Conservation (phyloP, 2,797 vertebrate species). For the Cyclopterus lumpus region DNA sequence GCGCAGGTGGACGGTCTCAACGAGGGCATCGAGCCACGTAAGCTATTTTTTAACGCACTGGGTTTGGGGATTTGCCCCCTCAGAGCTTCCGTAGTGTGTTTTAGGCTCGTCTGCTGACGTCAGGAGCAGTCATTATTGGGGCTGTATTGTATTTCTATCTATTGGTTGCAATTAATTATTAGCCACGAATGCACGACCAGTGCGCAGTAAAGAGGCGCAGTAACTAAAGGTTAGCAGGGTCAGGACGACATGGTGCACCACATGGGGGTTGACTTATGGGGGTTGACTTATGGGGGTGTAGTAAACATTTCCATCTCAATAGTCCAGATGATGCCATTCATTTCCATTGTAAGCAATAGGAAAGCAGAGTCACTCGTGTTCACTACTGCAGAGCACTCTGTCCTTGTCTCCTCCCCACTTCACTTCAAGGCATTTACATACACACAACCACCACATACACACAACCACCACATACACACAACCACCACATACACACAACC, state of each 20-base stretch:
- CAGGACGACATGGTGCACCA: neutral
- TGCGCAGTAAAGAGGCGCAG: neutral
- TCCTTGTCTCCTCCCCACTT: slow-evolving; percentile 2
- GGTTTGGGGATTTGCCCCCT: slow-evolving; percentile 22
- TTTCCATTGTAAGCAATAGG: slow-evolving; percentile 39
- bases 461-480: neutral
- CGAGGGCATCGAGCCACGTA: slow-evolving; percentile 89
- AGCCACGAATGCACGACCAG: neutral
- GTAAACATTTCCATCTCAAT: slow-evolving; percentile 32
- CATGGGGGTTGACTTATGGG: neutral
- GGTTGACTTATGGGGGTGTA: slow-evolving; percentile 1
- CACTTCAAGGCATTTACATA: slow-evolving; percentile 7
- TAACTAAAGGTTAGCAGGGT: neutral
- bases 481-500: too few relatives aligned
- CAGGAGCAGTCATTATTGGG: neutral
- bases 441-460: too few relatives aligned
- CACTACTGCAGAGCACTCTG: neutral
- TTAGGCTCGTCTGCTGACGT: neutral
- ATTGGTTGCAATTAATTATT: neutral
- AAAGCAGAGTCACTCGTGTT: slow-evolving; percentile 12
- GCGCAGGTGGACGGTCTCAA: slow-evolving; percentile 87
- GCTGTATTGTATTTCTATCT: neutral
- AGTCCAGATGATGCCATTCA: slow-evolving; percentile 17
- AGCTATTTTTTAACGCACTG: slow-evolving; percentile 71
- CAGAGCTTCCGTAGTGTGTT: too few relatives aligned